Percentiles rank a stretch among this genome's conserved stretches.
Conservation (phyloP, 53 echinoderm and acorn worm genomes). For the Crossaster papposus region DNA sequence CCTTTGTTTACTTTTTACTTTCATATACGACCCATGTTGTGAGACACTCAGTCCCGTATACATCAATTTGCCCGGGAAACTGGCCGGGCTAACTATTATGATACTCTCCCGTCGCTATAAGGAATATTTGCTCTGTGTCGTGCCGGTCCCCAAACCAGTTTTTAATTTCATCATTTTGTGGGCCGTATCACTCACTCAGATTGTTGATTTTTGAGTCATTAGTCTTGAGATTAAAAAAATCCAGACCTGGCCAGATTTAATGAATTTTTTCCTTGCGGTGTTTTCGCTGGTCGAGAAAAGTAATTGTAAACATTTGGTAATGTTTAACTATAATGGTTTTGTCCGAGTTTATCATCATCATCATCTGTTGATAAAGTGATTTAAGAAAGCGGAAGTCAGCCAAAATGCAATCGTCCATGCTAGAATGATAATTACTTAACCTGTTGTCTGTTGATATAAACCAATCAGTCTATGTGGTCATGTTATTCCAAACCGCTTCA, state of each 20-base stretch:
- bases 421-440: no score
- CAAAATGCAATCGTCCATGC: neutral
- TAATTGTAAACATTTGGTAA: neutral
- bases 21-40: no score
- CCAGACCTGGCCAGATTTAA: neutral
- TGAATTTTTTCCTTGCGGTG: neutral
- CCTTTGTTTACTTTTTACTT: no score
- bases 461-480: no score
- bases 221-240: neutral
- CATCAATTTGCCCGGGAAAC: neutral
- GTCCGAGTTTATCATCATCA: neutral
- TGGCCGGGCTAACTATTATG: neutral
- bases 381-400: neutral
- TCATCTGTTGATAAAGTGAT: neutral
- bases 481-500: no score
- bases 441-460: no score
- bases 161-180: neutral
- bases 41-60: no score
- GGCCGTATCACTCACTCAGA: neutral
- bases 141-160: neutral
- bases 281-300: no score
- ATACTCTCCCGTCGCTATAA: neutral
- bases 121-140: neutral
- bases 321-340: neutral
- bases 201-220: neutral